Evolutionary conservation across 2,888 invertebrate species (phyloP).

Genomic region (Microchrysa polita): DNA sequence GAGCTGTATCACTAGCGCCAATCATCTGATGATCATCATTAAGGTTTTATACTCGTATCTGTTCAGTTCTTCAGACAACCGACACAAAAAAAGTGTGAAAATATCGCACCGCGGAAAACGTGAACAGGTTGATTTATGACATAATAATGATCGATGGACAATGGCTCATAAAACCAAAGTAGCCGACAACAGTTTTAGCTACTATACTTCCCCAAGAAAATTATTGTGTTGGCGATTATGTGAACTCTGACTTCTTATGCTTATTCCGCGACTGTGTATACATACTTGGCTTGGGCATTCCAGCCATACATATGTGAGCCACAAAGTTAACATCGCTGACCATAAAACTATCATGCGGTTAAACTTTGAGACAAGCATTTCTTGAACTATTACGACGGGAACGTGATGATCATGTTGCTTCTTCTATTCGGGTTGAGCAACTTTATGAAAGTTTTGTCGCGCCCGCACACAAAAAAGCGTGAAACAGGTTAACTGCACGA

Average conservation of each 20-base stretch:
- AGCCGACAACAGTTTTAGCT: conserved; percentile 22
- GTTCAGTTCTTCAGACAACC: not conserved
- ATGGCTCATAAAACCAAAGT: conserved; percentile 29
- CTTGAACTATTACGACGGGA: conserved; percentile 28
- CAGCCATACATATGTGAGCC: conserved; percentile 5
- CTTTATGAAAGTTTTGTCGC: not conserved
- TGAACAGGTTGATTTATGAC: conserved; percentile 39
- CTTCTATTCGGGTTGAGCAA: conserved; percentile 6
- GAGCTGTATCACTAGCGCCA: conserved; percentile 32
- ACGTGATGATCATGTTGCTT: not conserved
- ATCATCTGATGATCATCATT: conserved; percentile 33
- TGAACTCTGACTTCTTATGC: conserved; percentile 39
- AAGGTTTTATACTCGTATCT: conserved; percentile 32
- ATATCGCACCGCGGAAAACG: conserved; percentile 29
- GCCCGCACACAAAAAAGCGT: conserved; percentile 14
- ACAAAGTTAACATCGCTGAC: not conserved
- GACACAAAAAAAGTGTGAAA: conserved; percentile 37
- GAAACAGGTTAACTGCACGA: conserved; percentile 15
- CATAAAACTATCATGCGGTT: conserved; percentile 21
- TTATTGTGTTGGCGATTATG: conserved; percentile 3
- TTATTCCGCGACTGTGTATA: too few species aligned
- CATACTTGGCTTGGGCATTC: not conserved
- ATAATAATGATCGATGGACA: conserved; percentile 42
- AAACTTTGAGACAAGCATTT: not conserved
- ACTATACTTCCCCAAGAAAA: conserved; percentile 7